These are phyloP conservation scores for Fistularia commersonii DNA, from an alignment of 2,797 vertebrate genomes.

Conservation along the genomic window DNA sequence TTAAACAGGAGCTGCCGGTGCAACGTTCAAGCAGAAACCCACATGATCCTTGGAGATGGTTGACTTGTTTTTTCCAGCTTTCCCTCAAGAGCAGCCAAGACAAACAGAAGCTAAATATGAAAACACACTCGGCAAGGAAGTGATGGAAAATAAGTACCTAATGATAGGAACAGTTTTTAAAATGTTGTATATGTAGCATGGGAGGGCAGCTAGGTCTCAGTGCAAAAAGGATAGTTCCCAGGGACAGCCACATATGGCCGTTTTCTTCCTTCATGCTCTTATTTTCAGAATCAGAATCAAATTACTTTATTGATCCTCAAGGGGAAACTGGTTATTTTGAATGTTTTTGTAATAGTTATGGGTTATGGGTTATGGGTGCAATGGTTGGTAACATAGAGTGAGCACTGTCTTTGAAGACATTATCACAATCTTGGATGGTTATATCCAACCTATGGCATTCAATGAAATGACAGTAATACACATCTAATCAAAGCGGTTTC, in stretches of 20 bases:
- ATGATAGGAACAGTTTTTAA: constrained; percentile 7
- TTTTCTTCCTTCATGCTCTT: neutral
- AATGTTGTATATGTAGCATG: constrained; percentile 13
- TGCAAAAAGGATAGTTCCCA: constrained; percentile 3
- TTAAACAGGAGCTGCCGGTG: constrained; percentile 21
- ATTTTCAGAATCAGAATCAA: neutral
- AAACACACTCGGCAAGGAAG: constrained; percentile 20
- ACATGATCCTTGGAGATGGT: constrained; percentile 36
- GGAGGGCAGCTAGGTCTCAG: constrained; percentile 8
- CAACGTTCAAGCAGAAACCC: constrained; percentile 26
- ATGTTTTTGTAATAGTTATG: too few species aligned
- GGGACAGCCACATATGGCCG: neutral
- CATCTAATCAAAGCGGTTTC: too few species aligned
- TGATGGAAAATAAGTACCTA: constrained; percentile 19
- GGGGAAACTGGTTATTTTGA: too few species aligned
- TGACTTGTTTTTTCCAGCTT: constrained; percentile 31
- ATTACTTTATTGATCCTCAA: too few species aligned
- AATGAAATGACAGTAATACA: too few species aligned
- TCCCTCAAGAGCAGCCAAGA: constrained; percentile 38
- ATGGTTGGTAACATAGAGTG: too few species aligned
- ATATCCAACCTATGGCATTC: too few species aligned
- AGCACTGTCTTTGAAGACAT: too few species aligned
- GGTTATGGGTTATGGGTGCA: too few species aligned
- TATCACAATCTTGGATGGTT: too few species aligned
- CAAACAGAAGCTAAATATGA: constrained; percentile 44